These are phyloP conservation scores for Limnothrissa miodon DNA, from an alignment of 2,113 vertebrate genomes.

Conservation along the genomic window DNA sequence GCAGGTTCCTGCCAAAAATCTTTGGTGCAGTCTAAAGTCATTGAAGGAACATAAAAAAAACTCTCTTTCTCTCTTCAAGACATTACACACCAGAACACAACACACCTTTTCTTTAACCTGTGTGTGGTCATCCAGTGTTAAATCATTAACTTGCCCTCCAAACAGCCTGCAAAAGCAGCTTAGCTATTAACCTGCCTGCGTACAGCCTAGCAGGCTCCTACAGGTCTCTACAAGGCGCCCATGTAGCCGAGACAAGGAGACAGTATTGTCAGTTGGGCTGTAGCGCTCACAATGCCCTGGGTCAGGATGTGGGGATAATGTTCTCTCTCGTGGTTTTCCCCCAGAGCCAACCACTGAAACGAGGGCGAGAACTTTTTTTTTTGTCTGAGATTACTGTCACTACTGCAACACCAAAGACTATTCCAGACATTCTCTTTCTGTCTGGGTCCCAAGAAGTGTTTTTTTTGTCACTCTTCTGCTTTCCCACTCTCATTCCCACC, in stretches of 20 bases:
- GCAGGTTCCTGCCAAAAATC: background rate
- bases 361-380: background rate
- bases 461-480: background rate
- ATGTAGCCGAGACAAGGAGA: background rate
- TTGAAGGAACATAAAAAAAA: background rate
- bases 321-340: background rate
- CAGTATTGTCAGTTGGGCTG: background rate
- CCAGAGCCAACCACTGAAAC: background rate
- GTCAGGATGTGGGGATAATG: background rate
- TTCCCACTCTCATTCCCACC: background rate
- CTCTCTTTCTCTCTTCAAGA: background rate
- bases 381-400: background rate
- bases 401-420: background rate
- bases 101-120: background rate
- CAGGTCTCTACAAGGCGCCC: background rate
- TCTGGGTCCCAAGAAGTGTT: background rate
- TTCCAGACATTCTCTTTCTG: background rate
- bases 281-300: background rate
- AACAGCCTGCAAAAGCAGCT: background rate
- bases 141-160: background rate
- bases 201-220: background rate
- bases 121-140: background rate
- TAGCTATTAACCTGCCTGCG: background rate
- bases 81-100: background rate
- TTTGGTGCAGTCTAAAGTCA: background rate